Evolutionary conservation across 2,888 invertebrate species (phyloP), one percentile per base, ranked within the genome.

Genomic region (Hydraecia micacea): DNA sequence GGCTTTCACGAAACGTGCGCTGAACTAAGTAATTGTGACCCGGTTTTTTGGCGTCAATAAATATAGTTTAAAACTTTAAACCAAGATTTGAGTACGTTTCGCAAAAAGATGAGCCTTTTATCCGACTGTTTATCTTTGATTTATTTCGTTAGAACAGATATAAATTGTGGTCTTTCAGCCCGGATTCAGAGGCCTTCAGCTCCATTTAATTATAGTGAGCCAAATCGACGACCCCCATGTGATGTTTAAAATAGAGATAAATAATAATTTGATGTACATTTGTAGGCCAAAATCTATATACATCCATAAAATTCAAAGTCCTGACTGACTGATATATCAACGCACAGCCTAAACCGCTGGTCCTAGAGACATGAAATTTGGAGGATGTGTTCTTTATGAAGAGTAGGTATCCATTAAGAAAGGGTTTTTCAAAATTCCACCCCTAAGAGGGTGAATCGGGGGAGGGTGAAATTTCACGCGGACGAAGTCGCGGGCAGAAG

Each of bases 1-100:
- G 36, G 70, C 68, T 82, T 73, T 70, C 70, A 82, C 63, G 13
- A 74, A 67, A 66, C 72, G 68, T 81, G 81, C 28, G 32, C 39
- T 71, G 42, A 42, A 11, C n/a, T 52, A 28, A 52, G 39, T 36
- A 81, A 32, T 55, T 66, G 63, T 67, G 67, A 52, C n/a, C 52
- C 25, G 36, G 42, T 49, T 58, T 46, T 52, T 60, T 70, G 36
- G 15, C 8, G 13, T 7, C 15, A n/a, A 36, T 3, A 55, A 42
- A 25, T 60, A 52, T 46, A 55, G 15, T 39, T 9, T 36, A 13
- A 28, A 46, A 42, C 18, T n/a, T 52, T 52, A 52, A n/a, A 42
- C 18, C 9, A 39, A 52, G 21, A 25, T 60, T 66, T 25, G 9
- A 18, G 15, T n/a, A 32, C 0, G 25, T 80, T 55, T 18, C 7